Percentiles rank a stretch among this genome's conserved stretches.
Conservation (phyloP, 2,113 vertebrate genomes). For the Procavia capensis region DNA sequence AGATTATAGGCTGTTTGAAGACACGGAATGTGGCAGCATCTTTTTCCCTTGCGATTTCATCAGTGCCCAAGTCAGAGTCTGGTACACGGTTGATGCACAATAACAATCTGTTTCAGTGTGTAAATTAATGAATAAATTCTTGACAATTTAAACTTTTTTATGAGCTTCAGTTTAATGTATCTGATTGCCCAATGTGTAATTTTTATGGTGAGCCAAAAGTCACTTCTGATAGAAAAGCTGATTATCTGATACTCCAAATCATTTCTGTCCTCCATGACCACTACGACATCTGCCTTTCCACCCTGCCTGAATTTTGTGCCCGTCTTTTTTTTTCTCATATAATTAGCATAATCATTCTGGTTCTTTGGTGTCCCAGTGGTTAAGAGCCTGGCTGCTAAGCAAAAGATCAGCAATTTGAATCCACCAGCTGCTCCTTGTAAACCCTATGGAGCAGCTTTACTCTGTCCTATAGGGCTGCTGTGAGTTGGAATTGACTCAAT, state of each 20-base stretch:
- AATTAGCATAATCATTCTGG: not conserved
- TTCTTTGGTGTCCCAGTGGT: too few species aligned
- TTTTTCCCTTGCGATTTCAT: not conserved
- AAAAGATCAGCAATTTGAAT: too few species aligned
- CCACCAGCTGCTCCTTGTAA: too few species aligned
- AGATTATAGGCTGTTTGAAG: not conserved
- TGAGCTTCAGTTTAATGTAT: not conserved
- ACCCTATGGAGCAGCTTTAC: not conserved
- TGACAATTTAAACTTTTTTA: not conserved
- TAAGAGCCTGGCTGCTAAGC: not conserved
- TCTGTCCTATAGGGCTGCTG: not conserved
- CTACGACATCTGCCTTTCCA: not conserved
- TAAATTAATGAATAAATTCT: not conserved
- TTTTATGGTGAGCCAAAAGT: not conserved
- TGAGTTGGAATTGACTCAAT: not conserved
- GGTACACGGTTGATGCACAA: not conserved
- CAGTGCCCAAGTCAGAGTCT: not conserved
- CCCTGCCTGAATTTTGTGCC: not conserved
- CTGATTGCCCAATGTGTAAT: not conserved
- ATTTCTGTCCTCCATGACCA: not conserved
- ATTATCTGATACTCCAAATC: not conserved
- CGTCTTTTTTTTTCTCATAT: not conserved
- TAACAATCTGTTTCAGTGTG: not conserved
- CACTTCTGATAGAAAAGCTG: not conserved
- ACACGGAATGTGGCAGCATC: not conserved